Evolutionary conservation across 2,797 vertebrate genomes (phyloP), one percentile per base, ranked within the genome.

Genomic region (Antennarius maculatus): DNA sequence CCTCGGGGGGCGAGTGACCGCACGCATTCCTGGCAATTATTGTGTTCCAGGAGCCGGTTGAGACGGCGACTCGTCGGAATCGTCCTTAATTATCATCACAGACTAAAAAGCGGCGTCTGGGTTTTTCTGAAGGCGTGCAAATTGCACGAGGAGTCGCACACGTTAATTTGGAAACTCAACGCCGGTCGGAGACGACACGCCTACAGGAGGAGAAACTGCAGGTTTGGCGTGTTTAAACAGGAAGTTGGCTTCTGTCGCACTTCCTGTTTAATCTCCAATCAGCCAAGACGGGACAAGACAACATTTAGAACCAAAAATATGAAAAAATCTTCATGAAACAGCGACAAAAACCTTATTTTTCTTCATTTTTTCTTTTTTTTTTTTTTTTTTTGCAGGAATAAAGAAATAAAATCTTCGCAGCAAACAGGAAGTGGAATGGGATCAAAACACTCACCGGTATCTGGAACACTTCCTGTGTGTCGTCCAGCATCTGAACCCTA

Each of bases 401-500:
- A n/a, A n/a, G n/a, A n/a, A n/a, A n/a, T n/a, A n/a, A n/a, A n/a
- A n/a, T n/a, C n/a, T n/a, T n/a, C n/a, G n/a, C 23, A 23, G 23
- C 23, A 23, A 23, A 23, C 23, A 23, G 23, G 23, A 23, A 23
- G 23, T 23, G 31, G 16, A 10, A 31, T 6, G 27, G 16, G 31
- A 54, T 17, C 9, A n/a, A n/a, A 3, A 9, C 6, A 41, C 53
- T 95, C 91, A 99, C 97, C 67, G 95, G 95, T 86, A 98, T 94
- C 62, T 97, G 95, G 63, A 98, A 97, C 45, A 95, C 95, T 89
- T 99, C 97, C 87, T 97, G 95, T 0, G 95, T 94, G 87, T 99
- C 97, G 66, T 98, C 97, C 64, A 99, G 92, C 95, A 99, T 95
- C 89, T 96, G 96, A 58, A 99, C 95, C 88, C 96, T 92, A 79